These are phyloP conservation scores for Euspilapteryx auroguttella DNA, from an alignment of 2,888 invertebrate species.

Conservation along the genomic window DNA sequence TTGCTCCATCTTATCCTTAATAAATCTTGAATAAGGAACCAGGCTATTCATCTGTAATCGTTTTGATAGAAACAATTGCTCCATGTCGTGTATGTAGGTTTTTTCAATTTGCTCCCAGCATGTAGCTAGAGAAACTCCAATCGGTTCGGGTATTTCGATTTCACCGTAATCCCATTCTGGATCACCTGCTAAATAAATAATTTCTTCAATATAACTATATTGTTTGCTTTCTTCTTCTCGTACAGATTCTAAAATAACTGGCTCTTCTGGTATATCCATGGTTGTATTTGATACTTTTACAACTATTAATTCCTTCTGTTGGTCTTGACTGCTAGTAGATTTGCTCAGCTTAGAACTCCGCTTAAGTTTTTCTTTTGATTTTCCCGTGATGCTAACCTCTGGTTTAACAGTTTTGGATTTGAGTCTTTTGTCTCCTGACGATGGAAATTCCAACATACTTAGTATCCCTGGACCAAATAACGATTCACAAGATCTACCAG, in stretches of 20 bases:
- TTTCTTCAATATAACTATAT: too few relatives aligned
- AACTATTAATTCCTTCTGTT: too few relatives aligned
- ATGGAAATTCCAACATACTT: conserved; percentile 28
- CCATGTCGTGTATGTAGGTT: conserved; percentile 50
- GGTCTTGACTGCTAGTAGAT: conserved; percentile 11
- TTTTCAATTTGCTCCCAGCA: conserved; percentile 56
- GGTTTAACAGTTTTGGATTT: conserved; percentile 37
- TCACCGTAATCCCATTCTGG: conserved; percentile 49
- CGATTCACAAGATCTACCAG: conserved; percentile 23
- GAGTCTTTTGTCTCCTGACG: conserved; percentile 27
- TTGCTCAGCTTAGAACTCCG: conserved; percentile 24
- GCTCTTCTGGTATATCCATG: conserved; percentile 12
- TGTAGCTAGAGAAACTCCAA: conserved; percentile 36
- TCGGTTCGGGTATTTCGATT: conserved; percentile 26
- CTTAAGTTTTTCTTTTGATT: conserved; percentile 26
- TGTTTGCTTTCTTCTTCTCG: conserved; percentile 15
- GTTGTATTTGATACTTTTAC: conserved; percentile 6
- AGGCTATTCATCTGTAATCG: conserved; percentile 55
- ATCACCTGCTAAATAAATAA: conserved; percentile 38
- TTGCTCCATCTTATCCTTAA: conserved; percentile 55
- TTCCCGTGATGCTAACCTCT: conserved; percentile 17
- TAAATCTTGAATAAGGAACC: conserved; percentile 57
- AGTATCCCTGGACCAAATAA: conserved; percentile 42
- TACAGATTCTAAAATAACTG: conserved; percentile 13
- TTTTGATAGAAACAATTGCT: conserved; percentile 59